Base-by-base conservation (phyloP, 2,797 vertebrate genomes). In the Falco columbarius region DNA sequence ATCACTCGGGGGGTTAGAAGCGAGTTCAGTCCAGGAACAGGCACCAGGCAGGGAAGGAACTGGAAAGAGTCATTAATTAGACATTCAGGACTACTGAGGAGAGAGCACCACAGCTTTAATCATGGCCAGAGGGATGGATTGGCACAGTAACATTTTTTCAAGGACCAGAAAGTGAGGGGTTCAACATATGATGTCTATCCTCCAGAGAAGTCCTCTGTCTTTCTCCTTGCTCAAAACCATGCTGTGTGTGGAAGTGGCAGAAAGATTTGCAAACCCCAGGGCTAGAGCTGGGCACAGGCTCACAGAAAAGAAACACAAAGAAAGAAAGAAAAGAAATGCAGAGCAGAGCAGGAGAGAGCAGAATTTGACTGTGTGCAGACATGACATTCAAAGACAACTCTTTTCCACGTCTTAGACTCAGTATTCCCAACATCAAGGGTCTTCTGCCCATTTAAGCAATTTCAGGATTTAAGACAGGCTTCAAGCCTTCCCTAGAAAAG, bases 61-160 rank as follows among this genome's bases (percentile, higher is more conserved):
- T 91, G 87, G 74, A 95, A 97, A 87, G 91, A 96, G 58, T 93
- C 47, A 27, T 96, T 97, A 96, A 97, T 93, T 91, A 97, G 94
- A 97, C 90, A 96, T 94, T 97, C 95, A 93, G 95, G 96, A 91
- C 93, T 95, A 87, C 62, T 77, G 83, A 95, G 91, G 88, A 97
- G 93, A 97, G 83, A 96, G 96, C 93, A 32, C 81, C 85, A 96
- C 94, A 97, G 96, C 95, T 97, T 97, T 95, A 97, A 96, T 94
- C 75, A 82, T 75, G 91, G 92, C 91, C 93, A 97, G 93, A 98
- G 95, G 82, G 96, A 95, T 89, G 77, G 81, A 97, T 61, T 89
- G 86, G 52, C 87, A 88, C 82, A 94, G 61, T 73, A 95, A 96
- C 91, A 90, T 94, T 90, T 97, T 97, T 97, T 94, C 88, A 91